Conservation (phyloP, 1,140 invertebrate species). For the Xylocopa sonorina region DNA sequence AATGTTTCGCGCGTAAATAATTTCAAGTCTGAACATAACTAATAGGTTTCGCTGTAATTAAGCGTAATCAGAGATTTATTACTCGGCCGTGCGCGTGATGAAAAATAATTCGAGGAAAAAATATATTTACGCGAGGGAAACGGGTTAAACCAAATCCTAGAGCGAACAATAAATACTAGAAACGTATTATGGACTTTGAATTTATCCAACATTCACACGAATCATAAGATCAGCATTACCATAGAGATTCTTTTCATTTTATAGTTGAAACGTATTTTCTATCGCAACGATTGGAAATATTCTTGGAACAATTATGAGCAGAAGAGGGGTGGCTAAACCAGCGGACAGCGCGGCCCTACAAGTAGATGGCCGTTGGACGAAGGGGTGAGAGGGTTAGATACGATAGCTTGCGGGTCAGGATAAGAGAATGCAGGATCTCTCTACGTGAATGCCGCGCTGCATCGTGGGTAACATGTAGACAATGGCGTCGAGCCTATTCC, state of each 20-base stretch:
- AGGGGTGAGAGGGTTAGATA: too few relatives aligned
- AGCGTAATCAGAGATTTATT: background rate
- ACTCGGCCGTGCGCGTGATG: background rate
- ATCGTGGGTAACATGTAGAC: slow-evolving; percentile 50
- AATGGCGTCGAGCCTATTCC: slow-evolving; percentile 57
- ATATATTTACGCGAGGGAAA: fast-evolving
- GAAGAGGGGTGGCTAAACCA: background rate
- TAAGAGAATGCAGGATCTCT: slow-evolving; percentile 26
- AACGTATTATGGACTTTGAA: too few relatives aligned
- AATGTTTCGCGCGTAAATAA: background rate
- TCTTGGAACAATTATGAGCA: slow-evolving; percentile 43
- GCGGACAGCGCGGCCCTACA: background rate
- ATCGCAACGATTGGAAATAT: slow-evolving; percentile 52
- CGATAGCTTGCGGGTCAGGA: background rate
- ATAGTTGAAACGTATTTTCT: slow-evolving; percentile 66
- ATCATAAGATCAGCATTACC: slow-evolving; percentile 22
- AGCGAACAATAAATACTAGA: too few relatives aligned
- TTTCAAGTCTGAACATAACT: too few relatives aligned
- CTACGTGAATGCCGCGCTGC: slow-evolving; percentile 50
- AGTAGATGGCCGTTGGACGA: background rate
- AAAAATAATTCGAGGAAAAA: background rate
- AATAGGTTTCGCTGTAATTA: background rate
- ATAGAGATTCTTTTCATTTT: slow-evolving; percentile 24
- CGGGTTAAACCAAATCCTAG: background rate
- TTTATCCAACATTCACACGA: background rate